Evolutionary conservation across 2,888 invertebrate species (phyloP), one percentile per base, ranked within the genome.

Genomic region (Sinhomidia bicolor): DNA sequence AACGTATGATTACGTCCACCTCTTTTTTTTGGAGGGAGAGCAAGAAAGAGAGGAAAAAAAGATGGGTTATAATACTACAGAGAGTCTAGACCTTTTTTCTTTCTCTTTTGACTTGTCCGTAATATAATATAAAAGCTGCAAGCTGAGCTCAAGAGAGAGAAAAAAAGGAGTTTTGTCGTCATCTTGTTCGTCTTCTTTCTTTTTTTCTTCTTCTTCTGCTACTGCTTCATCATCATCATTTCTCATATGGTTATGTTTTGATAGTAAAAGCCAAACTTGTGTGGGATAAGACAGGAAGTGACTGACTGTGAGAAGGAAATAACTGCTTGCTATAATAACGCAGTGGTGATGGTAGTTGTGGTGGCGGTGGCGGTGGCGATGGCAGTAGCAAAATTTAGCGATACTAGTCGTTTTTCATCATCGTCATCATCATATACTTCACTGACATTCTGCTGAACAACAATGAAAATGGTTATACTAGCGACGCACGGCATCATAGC

Each of bases 261-360:
- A 71, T 71, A 71, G 41, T 71, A 71, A 71, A 71, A 71, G 71
- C 71, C 71, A 71, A 71, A 71, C 17, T 71, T 71, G 57, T 78
- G 76, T 44, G 65, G 85, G 44, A 26, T 47, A 85, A 76, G 78
- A 78, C 85, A 85, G 85, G 85, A 85, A 85, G 85, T 85, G 76
- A 78, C 78, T 76, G 85, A 78, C 78, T 76, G 78, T 7, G 60
- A 62, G 65, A 62, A 76, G 85, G 85, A 85, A 85, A 85, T 85
- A 85, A 76, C 84, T 84, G 84, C 84, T 78, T 32, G 17, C 78
- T 36, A 85, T 76, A 62, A 76, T 78, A 62, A 76, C 44, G 26
- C 36, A 76, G 47, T 47, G 74, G 12, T 60, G 65, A 41, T 44
- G 36, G 20, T 9, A n/a, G 10, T n/a, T n/a, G n/a, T n/a, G n/a